phyloP scores from a whole-genome alignment of 1,140 invertebrate species.

The Eriosoma lanigerum region DNA sequence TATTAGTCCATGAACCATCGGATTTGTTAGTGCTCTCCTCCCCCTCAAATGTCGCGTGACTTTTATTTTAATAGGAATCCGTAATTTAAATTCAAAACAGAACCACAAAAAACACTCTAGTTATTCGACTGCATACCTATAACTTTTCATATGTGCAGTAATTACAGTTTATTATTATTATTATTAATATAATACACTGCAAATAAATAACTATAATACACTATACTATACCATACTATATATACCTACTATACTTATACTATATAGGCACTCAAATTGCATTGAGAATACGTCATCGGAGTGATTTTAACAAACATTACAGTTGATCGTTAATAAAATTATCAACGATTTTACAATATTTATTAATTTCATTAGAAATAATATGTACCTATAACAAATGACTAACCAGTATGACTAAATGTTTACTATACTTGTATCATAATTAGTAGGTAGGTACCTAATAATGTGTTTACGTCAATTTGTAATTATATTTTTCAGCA shows the following conservation, averaged over 20 bases:
- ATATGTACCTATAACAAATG: too few relatives aligned
- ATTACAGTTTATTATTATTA: slow-evolving; percentile 8
- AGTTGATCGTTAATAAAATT: neutral
- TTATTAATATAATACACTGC: too few relatives aligned
- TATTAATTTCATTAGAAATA: too few relatives aligned
- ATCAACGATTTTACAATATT: too few relatives aligned
- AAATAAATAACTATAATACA: neutral
- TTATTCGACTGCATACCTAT: neutral
- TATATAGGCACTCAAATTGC: too few relatives aligned
- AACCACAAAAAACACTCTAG: neutral
- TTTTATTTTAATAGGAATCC: slow-evolving; percentile 43
- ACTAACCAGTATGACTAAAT: too few relatives aligned
- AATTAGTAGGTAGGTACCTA: too few relatives aligned
- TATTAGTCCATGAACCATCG: slow-evolving; percentile 43
- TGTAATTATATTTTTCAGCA: too few relatives aligned
- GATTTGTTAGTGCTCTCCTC: neutral
- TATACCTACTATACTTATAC: neutral
- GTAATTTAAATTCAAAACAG: slow-evolving; percentile 35
- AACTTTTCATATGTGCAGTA: neutral
- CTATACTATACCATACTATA: neutral
- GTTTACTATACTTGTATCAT: too few relatives aligned
- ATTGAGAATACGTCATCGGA: neutral
- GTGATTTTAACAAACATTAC: neutral
- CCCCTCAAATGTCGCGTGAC: slow-evolving; percentile 6
- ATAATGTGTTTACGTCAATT: too few relatives aligned